These are phyloP conservation scores for Mola mola DNA, from an alignment of 2,113 vertebrate genomes.

Conservation along the genomic window DNA sequence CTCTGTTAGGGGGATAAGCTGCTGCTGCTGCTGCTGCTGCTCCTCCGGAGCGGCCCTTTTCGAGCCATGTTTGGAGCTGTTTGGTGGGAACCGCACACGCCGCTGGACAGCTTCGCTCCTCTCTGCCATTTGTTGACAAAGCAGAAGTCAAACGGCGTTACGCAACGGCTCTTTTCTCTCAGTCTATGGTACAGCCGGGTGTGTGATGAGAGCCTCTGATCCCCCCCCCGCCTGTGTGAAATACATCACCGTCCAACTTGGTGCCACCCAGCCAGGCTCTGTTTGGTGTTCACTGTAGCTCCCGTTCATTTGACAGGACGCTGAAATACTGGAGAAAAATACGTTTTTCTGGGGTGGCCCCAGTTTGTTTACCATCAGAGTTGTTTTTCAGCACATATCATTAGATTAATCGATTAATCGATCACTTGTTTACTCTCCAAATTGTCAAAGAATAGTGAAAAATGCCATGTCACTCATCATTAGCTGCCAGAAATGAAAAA, in stretches of 20 bases:
- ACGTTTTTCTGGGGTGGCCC: too few relatives aligned
- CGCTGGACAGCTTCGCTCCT: conserved; percentile 67
- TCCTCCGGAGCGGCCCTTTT: conserved; percentile 63
- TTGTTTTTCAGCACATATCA: too few relatives aligned
- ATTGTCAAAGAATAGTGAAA: too few relatives aligned
- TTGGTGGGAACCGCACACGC: conserved; percentile 60
- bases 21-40: conserved; percentile 63
- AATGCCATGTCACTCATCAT: too few relatives aligned
- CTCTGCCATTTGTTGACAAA: conserved; percentile 80
- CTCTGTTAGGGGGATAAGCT: conserved; percentile 74
- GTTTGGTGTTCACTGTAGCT: too few relatives aligned
- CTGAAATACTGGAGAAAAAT: too few relatives aligned
- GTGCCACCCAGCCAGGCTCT: conserved; percentile 22
- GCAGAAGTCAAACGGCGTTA: conserved; percentile 78
- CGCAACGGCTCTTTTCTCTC: conserved; percentile 60
- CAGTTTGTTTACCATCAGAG: too few relatives aligned
- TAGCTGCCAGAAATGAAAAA: too few relatives aligned
- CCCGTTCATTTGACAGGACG: too few relatives aligned
- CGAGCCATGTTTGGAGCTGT: conserved; percentile 84
- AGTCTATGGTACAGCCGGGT: conserved; percentile 49
- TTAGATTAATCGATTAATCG: too few relatives aligned
- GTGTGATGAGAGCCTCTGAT: conserved; percentile 55
- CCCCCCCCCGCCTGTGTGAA: conserved; percentile 22
- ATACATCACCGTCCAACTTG: conserved; percentile 22
- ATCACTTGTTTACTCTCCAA: too few relatives aligned